A percentile compares a stretch with the other conserved stretches of the same genome.
Conservation (phyloP, 1,140 invertebrate species). For the Rhagoletis pomonella region DNA sequence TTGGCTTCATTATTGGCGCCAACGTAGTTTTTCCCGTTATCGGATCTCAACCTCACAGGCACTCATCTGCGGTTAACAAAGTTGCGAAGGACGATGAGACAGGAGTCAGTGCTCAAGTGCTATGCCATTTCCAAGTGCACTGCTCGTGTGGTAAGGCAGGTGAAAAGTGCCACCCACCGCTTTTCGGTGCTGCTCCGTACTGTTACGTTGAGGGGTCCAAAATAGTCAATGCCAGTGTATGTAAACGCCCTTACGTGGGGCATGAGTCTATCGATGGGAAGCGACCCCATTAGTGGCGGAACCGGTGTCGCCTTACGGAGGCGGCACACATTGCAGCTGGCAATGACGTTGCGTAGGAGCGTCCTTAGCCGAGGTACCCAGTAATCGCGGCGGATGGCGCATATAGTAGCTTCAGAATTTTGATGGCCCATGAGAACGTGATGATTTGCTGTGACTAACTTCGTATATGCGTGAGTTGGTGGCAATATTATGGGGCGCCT, state of each 20-base stretch:
- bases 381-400: conserved; percentile 32
- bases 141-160: conserved; percentile 53
- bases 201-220: background rate
- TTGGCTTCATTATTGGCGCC: conserved; percentile 48
- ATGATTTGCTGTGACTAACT: background rate
- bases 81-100: conserved; percentile 55
- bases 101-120: conserved; percentile 51
- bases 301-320: background rate
- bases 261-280: conserved; percentile 32
- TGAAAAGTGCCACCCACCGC: conserved; percentile 40
- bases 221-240: conserved; percentile 36
- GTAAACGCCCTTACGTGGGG: conserved; percentile 38
- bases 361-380: conserved; percentile 37
- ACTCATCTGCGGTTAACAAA: conserved; percentile 52
- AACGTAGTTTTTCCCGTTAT: conserved; percentile 57
- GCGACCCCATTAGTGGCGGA: conserved; percentile 44
- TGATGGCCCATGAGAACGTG: conserved; percentile 48
- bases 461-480: background rate
- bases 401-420: conserved; percentile 46
- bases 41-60: conserved; percentile 41
- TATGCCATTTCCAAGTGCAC: conserved; percentile 54
- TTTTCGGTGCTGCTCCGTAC: conserved; percentile 53
- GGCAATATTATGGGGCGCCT: conserved; percentile 47
- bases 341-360: background rate
- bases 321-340: conserved; percentile 7